Evolutionary conservation across 2,797 vertebrate species (phyloP), one percentile per base, ranked within the genome.

Genomic region (Botia almorhae): DNA sequence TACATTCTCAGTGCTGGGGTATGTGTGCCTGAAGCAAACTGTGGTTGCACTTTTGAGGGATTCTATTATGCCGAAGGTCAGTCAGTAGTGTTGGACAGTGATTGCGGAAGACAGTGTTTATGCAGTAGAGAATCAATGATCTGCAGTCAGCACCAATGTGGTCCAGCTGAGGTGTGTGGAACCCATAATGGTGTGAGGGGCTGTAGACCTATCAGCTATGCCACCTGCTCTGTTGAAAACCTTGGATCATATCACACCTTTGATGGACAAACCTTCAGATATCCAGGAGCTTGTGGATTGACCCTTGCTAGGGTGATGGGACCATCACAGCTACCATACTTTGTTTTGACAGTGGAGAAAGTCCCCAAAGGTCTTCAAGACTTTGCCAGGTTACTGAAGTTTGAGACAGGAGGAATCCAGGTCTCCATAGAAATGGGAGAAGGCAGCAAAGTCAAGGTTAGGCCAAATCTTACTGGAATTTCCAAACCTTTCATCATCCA

Each of bases 21-120:
- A 16, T 94, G 93, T 0, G 84, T 93, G 29, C 85, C 83, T 76
- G 71, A 21, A 4, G 56, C 60, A 7, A 77, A 86, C 4, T 95
- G 94, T 53, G 93, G 94, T 55, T 94, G 92, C 69, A 88, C 72
- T 0, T 88, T 88, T 82, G 86, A 91, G 48, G 92, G 86, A 0
- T 84, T 10, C 0, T 90, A 92, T 82, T 91, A 92, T 21, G 71
- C 56, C 7, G 82, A 90, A 1, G 91, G 91, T 16, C 79, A 90
- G 17, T 87, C 83, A 1, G 84, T 88, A 0, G 84, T 91, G 65
- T 81, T 90, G 17, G 90, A 84, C 0, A 72, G 83, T 0, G 0
- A 81, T 75, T 94, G 94, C 70, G 65, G 80, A n/a, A 84, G 88
- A n/a, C 86, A 65, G 8, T 94, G 93, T 21, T 80, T 51, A 19